phyloP scores from a whole-genome alignment of 2,797 vertebrate genomes.

The Megalops cyprinoides region DNA sequence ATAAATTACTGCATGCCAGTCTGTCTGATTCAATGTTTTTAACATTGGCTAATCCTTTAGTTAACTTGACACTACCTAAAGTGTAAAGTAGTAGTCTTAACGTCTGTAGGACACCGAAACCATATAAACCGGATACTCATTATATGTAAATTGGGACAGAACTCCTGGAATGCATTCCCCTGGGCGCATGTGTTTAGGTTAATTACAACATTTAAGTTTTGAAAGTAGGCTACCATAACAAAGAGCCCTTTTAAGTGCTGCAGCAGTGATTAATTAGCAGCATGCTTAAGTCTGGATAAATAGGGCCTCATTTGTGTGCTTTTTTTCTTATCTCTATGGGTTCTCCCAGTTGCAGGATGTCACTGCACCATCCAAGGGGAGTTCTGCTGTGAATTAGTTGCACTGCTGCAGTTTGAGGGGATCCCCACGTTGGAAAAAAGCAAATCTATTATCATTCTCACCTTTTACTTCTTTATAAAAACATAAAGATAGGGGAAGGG shows the following conservation, averaged over 20 bases:
- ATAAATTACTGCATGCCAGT: not conserved
- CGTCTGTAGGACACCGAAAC: not conserved
- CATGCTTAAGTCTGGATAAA: not conserved
- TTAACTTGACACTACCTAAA: conserved; percentile 4
- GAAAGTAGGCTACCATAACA: not conserved
- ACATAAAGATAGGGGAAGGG: not conserved
- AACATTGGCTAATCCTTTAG: not conserved
- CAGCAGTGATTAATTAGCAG: not conserved
- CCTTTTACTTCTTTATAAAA: no score
- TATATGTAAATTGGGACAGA: not conserved
- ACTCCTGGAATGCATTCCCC: not conserved
- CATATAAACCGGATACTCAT: not conserved
- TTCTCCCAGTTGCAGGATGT: not conserved
- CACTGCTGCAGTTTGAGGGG: not conserved
- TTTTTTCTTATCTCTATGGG: no score
- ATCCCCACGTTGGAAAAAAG: no score
- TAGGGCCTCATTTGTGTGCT: not conserved
- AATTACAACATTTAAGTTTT: not conserved
- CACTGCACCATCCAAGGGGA: not conserved
- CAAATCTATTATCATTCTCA: no score
- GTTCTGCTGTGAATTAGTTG: not conserved
- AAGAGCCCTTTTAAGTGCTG: not conserved
- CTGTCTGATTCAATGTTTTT: not conserved
- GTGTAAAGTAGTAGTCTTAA: not conserved
- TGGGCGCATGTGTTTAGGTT: not conserved